Evolutionary conservation across 2,113 vertebrate genomes (phyloP).

Genomic region (Dendrocopos noguchii): DNA sequence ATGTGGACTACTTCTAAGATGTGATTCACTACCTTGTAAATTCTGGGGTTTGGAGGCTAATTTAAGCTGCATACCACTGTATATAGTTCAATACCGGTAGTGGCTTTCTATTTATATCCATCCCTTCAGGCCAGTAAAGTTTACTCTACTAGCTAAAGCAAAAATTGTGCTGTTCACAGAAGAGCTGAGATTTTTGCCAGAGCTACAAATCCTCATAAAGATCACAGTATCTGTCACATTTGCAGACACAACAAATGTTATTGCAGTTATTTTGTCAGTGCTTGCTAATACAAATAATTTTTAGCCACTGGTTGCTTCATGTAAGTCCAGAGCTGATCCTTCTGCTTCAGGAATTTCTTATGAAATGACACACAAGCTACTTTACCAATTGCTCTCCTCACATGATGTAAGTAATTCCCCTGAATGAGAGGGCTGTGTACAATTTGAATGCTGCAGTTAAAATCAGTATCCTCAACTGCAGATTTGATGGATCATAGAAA

Average conservation of each 20-base stretch:
- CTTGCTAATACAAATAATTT: neutral
- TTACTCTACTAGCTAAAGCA: constrained; percentile 2
- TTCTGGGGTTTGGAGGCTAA: neutral
- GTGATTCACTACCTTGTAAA: neutral
- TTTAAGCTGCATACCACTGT: neutral
- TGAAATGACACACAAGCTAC: neutral
- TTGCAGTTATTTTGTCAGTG: neutral
- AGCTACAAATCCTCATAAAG: constrained; percentile 24
- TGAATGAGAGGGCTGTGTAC: neutral
- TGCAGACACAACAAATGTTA: constrained; percentile 6
- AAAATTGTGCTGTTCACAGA: neutral
- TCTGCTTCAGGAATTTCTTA: neutral
- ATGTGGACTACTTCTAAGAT: neutral
- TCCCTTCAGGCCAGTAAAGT: constrained; percentile 2
- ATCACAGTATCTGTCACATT: neutral
- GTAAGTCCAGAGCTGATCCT: neutral
- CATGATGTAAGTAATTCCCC: neutral
- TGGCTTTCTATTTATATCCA: neutral
- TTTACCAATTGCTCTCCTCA: neutral
- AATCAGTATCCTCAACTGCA: neutral
- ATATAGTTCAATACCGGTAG: neutral
- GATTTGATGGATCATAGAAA: neutral
- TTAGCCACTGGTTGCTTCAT: neutral
- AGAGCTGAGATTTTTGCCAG: constrained; percentile 6
- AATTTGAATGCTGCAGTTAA: constrained; percentile 1